Conservation (phyloP, 2,113 vertebrate species). For the Myrmecobius fasciatus region DNA sequence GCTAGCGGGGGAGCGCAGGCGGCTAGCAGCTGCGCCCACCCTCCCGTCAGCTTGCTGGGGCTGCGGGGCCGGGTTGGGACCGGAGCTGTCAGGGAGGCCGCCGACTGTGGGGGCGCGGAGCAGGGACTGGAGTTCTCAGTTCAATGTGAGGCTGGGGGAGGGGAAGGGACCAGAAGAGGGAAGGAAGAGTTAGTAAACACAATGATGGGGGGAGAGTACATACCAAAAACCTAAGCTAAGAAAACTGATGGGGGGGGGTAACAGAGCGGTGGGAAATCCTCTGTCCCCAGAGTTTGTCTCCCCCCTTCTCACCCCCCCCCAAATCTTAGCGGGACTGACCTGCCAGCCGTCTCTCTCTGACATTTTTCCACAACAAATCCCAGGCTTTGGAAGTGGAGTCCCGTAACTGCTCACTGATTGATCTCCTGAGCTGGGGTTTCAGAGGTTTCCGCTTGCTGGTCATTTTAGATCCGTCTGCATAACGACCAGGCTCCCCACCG, state of each 20-base stretch:
- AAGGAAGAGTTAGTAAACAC: neutral
- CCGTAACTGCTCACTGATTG: conserved; percentile 93
- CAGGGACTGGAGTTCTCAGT: neutral
- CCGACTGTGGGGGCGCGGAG: neutral
- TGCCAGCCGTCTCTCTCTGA: conserved; percentile 93
- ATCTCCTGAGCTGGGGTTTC: conserved; percentile 88
- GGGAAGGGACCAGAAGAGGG: neutral
- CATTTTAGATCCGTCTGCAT: conserved; percentile 87
- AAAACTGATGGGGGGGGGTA: neutral
- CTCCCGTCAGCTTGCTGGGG: accelerated
- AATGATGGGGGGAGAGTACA: neutral
- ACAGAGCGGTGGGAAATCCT: neutral
- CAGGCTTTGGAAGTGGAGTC: conserved; percentile 94
- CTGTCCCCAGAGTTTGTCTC: neutral
- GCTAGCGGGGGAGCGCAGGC: neutral
- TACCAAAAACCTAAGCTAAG: neutral
- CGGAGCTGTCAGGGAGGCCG: neutral
- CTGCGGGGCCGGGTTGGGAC: no score
- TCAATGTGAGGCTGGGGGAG: neutral
- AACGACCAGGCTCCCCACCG: conserved; percentile 57
- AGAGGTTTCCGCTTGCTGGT: conserved; percentile 84
- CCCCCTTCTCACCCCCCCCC: neutral
- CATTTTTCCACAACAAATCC: conserved; percentile 93
- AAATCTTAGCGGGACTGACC: conserved; percentile 86
- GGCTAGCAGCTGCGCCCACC: neutral